Evolutionary conservation across 2,113 vertebrate species (phyloP), one percentile per base, ranked within the genome.

Genomic region (Coptodon bakossiorum): DNA sequence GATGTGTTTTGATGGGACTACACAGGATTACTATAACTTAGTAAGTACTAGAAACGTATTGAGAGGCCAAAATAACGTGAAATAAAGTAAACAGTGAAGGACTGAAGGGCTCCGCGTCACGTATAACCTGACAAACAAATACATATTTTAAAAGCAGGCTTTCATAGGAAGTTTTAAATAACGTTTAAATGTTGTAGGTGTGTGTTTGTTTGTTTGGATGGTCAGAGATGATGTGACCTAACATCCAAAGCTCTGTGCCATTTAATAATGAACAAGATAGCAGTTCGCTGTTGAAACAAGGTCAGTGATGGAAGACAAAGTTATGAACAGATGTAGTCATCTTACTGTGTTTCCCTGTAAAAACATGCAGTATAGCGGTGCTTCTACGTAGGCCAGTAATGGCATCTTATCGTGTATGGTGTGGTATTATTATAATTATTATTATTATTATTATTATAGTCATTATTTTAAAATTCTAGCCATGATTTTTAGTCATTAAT

Each of bases 391-490:
- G 36, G 8, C n/a, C 52, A 57, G n/a, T 40, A 17, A 57, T 50
- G 17, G 17, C 56, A 43, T 81, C 4, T 38, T 27, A 45, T 29
- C 6, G 4, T 48, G 54, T 17, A 13, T 0, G 5, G 2, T 61
- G 80, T 48, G 24, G 10, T 52, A 13, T 19, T 38, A 22, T 66
- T 68, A 38, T 68, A 38, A 1, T 13, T 36, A 19, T 45, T n/a
- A n/a, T n/a, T 52, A 13, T 19, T 38, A 22, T 66, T 68, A 38
- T 68, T 68, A 1, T 13, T 36, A 19, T 45, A 43, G 10, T 9
- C 7, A 1, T 17, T 6, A n/a, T 61, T 48, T 61, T 19, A 13
- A 61, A 10, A 8, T 24, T 59, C 22, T 9, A 27, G 22, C 0
- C 6, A 17, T 59, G 80, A 56, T 38, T 9, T 43, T 81, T 19